Evolutionary conservation across 2,888 invertebrate genomes (phyloP), one percentile per base, ranked within the genome.

Genomic region (Altica lythri): DNA sequence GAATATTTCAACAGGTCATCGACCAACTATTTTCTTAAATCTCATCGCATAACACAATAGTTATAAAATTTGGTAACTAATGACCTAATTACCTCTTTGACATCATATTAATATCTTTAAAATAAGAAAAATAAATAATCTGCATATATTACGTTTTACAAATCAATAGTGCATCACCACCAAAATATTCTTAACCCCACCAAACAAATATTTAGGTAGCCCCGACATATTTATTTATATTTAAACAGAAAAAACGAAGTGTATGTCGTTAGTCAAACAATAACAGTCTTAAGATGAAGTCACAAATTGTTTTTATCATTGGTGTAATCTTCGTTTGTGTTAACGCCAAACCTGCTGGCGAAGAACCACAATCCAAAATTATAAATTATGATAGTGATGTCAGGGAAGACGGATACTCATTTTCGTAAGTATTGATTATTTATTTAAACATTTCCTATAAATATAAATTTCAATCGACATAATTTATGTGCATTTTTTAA

Each of bases 321-420:
- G 46, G 14, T 27, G 18, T 44, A 8, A 12, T 25, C 5, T 18
- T 22, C 12, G 40, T 40, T 9, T 49, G 40, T 12, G 30, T 22
- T 4, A 40, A 40, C 5, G n/a, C 49, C 1, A 40, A 17, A 2
- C 49, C 49, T 4, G 10, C 37, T 3, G 17, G 10, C 5, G n/a
- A 12, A 5, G 37, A 13, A 1, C n/a, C n/a, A n/a, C 32, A 49
- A 42, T 49, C 49, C 6, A 49, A 19, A 42, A 49, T 49, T 19
- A 10, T 49, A 4, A 40, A n/a, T 10, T 49, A 49, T 8, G 40
- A 49, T 16, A 49, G 35, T 49, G 49, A 49, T 32, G 49, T 49
- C 2, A 32, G 40, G 6, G 40, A 49, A 13, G 32, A 49, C 12
- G 49, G 49, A 1, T 49, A 49, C 22, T 30, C 30, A 6, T 49